phyloP scores from a whole-genome alignment of 2,888 invertebrate genomes.

The Catocala nupta region DNA sequence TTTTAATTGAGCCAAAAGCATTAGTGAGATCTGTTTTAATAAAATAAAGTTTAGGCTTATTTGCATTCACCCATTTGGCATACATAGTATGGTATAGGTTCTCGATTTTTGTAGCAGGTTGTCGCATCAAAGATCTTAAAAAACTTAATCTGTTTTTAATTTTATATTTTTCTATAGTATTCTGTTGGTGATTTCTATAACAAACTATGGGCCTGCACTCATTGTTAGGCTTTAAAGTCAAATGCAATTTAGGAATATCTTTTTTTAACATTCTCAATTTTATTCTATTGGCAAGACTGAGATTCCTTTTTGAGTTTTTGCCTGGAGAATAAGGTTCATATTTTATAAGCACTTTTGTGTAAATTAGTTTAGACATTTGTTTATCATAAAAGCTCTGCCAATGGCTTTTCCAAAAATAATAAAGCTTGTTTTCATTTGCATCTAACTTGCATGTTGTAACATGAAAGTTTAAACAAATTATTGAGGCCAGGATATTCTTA shows the following conservation, averaged over 20 bases:
- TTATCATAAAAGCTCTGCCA: constrained; percentile 83
- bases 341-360: constrained; percentile 67
- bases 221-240: constrained; percentile 73
- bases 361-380: constrained; percentile 69
- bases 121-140: constrained; percentile 64
- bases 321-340: constrained; percentile 63
- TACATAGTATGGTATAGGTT: constrained; percentile 62
- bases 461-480: constrained; percentile 78
- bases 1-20: constrained; percentile 83
- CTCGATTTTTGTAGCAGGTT: constrained; percentile 65
- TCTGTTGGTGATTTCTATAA: constrained; percentile 66
- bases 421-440: constrained; percentile 76
- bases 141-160: constrained; percentile 71
- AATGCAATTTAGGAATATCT: constrained; percentile 74
- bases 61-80: constrained; percentile 65
- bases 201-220: constrained; percentile 78
- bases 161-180: constrained; percentile 66
- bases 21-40: constrained; percentile 81
- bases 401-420: constrained; percentile 77
- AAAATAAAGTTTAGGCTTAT: constrained; percentile 78
- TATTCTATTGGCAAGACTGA: constrained; percentile 54
- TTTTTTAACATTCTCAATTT: constrained; percentile 63
- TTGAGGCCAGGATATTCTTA: constrained; percentile 70
- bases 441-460: constrained; percentile 79
- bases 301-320: constrained; percentile 61